Evolutionary conservation across 2,888 invertebrate species (phyloP).

Genomic region (Cheilosia pagana): DNA sequence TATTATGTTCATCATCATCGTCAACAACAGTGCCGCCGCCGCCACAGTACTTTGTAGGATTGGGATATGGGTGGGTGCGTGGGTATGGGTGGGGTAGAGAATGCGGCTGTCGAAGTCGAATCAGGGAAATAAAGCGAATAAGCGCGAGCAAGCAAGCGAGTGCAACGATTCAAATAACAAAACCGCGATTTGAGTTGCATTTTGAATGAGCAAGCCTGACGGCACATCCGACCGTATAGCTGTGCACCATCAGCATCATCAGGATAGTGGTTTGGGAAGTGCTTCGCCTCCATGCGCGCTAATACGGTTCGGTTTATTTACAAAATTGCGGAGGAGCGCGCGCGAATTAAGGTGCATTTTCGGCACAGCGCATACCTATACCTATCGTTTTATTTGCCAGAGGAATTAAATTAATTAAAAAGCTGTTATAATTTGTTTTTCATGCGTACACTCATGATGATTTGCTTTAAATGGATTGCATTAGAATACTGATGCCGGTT

Average conservation of each 20-base stretch:
- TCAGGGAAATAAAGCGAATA: slow-evolving; percentile 40
- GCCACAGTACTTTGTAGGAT: background rate
- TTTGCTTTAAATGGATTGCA: slow-evolving; percentile 29
- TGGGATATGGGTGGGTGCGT: too few species aligned
- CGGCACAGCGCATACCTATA: slow-evolving; percentile 18
- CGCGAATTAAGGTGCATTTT: slow-evolving; percentile 47
- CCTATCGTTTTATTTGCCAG: slow-evolving; percentile 45
- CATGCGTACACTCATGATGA: background rate
- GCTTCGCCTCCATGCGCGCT: slow-evolving; percentile 19
- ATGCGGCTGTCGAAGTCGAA: slow-evolving; percentile 7
- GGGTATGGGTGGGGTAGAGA: background rate
- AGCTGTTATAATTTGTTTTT: slow-evolving; percentile 52
- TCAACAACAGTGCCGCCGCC: slow-evolving; percentile 1
- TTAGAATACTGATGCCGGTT: slow-evolving; percentile 11
- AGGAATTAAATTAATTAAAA: slow-evolving; percentile 70
- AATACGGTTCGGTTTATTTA: slow-evolving; percentile 45
- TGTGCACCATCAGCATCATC: slow-evolving; percentile 29
- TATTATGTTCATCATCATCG: slow-evolving; percentile 69
- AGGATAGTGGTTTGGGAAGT: slow-evolving; percentile 26
- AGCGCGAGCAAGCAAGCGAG: slow-evolving; percentile 34
- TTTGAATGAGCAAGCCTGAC: slow-evolving; percentile 52
- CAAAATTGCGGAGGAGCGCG: slow-evolving; percentile 27
- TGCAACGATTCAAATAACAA: slow-evolving; percentile 69
- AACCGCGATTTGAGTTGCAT: slow-evolving; percentile 72
- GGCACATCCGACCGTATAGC: slow-evolving; percentile 7